Percentiles rank a stretch among this genome's conserved stretches.
Evolutionary conservation across 2,113 vertebrate species (phyloP).

Genomic region (Cyanoramphus novaezelandiae): DNA sequence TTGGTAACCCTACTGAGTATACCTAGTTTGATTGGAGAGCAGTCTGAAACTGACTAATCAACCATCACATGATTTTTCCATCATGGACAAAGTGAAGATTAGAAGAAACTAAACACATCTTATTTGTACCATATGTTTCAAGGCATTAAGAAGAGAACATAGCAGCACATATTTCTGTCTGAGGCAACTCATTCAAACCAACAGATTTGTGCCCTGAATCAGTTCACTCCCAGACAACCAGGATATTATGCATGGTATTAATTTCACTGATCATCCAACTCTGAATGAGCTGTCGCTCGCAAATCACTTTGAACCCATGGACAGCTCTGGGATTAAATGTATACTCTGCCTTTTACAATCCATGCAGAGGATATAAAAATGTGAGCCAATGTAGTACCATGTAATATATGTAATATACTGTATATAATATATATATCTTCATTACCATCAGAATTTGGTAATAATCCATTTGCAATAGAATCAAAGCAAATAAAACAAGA

Average conservation of each 20-base stretch:
- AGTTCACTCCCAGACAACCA: not conserved
- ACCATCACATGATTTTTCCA: not conserved
- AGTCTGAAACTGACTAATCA: not conserved
- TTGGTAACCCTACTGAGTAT: not conserved
- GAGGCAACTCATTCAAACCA: not conserved
- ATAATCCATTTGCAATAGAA: not conserved
- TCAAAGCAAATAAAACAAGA: not conserved
- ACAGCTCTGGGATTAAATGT: not conserved
- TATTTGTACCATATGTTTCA: not conserved
- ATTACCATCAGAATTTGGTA: not conserved
- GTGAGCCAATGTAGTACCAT: not conserved
- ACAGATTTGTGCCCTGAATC: not conserved
- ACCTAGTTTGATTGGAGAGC: not conserved
- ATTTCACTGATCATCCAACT: not conserved
- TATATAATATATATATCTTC: not conserved
- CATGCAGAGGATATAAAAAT: not conserved
- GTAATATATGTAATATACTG: not conserved
- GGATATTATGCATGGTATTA: not conserved
- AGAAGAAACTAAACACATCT: not conserved
- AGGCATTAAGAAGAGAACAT: not conserved
- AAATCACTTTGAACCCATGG: not conserved
- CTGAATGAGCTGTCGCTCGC: not conserved
- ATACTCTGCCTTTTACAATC: not conserved
- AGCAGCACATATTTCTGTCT: not conserved
- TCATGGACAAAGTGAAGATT: not conserved